These are phyloP conservation scores for Pycnomerus fuliginosus DNA, from an alignment of 2,888 invertebrate species.

Conservation along the genomic window DNA sequence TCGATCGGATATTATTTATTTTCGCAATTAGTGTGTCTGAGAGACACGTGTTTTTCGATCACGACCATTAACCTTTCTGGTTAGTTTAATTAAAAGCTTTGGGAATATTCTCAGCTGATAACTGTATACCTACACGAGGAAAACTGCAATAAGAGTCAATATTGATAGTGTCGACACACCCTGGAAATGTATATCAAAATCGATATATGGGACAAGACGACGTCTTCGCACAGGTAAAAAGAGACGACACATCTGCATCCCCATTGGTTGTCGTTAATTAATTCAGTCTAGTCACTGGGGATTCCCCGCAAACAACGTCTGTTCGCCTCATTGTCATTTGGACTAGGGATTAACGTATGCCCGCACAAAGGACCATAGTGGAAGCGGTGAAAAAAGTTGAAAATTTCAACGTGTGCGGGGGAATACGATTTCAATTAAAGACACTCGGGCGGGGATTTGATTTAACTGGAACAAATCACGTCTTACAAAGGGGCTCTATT, in stretches of 20 bases:
- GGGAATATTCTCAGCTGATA: too few relatives aligned
- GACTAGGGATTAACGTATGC: slow-evolving; percentile 28
- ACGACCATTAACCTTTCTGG: too few relatives aligned
- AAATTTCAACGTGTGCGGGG: slow-evolving; percentile 11
- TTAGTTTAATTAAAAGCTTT: too few relatives aligned
- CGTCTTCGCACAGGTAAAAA: too few relatives aligned
- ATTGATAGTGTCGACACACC: too few relatives aligned
- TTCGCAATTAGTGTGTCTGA: slow-evolving; percentile 26
- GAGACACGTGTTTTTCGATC: too few relatives aligned
- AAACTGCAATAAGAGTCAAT: too few relatives aligned
- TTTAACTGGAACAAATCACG: slow-evolving; percentile 49
- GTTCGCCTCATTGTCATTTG: slow-evolving; percentile 43
- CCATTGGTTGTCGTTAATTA: slow-evolving; percentile 43
- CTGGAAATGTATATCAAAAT: too few relatives aligned
- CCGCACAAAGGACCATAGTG: slow-evolving; percentile 3
- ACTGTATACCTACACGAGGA: too few relatives aligned
- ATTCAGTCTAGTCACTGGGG: slow-evolving; percentile 44
- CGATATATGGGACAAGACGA: too few relatives aligned
- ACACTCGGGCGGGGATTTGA: slow-evolving; percentile 48
- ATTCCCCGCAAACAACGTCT: slow-evolving; percentile 41
- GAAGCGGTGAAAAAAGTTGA: slow-evolving; percentile 1
- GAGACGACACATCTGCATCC: too few relatives aligned
- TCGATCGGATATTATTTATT: slow-evolving; percentile 14
- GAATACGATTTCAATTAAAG: slow-evolving; percentile 51
- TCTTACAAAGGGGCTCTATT: slow-evolving; percentile 48